A percentile compares a stretch with the other conserved stretches of the same genome.
Conservation (phyloP, 2,113 vertebrate species). For the Python bivittatus region DNA sequence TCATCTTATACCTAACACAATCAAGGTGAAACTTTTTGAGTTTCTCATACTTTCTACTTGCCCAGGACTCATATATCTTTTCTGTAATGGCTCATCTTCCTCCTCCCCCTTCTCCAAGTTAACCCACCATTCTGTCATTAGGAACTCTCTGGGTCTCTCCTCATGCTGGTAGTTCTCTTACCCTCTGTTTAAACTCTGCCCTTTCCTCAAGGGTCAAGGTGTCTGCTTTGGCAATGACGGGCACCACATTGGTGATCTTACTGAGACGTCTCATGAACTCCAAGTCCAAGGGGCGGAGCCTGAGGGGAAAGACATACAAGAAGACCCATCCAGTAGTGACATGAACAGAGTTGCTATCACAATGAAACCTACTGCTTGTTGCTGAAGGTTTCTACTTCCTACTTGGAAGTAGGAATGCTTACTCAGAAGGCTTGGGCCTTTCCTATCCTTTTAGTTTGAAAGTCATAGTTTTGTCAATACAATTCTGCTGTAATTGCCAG, state of each 20-base stretch:
- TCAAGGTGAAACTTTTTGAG: not conserved
- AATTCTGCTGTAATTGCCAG: no score
- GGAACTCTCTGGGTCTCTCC: not conserved
- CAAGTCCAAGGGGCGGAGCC: conserved; percentile 87
- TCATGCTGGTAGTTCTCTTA: conserved; percentile 54
- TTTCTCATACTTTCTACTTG: not conserved
- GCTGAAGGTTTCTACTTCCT: no score
- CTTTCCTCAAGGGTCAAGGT: conserved; percentile 88
- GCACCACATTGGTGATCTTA: conserved; percentile 87
- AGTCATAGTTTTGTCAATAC: no score
- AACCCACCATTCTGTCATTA: not conserved
- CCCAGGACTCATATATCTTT: not conserved
- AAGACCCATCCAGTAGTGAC: not conserved
- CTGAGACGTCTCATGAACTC: conserved; percentile 88
- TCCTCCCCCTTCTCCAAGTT: not conserved
- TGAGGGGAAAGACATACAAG: conserved; percentile 39
- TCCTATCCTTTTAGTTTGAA: no score
- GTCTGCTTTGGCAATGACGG: conserved; percentile 88
- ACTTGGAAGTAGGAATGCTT: no score
- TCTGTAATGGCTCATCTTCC: not conserved
- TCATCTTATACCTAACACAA: not conserved
- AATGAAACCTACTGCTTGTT: no score
- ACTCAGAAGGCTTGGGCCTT: no score
- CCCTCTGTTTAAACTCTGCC: conserved; percentile 85
- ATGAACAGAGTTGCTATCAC: no score